Base-by-base conservation (phyloP, 2,113 vertebrate genomes). In the Sardina pilchardus region DNA sequence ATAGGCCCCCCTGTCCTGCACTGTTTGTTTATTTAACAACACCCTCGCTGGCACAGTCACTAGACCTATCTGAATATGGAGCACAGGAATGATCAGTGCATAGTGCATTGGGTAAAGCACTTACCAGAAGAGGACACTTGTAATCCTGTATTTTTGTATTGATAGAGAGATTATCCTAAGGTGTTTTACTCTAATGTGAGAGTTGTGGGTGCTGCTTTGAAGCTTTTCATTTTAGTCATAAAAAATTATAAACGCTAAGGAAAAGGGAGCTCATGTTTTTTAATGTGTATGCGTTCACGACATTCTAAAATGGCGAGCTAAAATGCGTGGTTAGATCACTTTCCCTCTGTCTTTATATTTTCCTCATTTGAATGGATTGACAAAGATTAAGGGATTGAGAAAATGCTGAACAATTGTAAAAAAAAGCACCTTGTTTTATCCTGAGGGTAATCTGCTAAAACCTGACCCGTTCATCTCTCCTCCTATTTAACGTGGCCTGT, bases 351-450 rank as follows among this genome's bases (percentile, higher is more conserved):
- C 82, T 87, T 87, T 88, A 80, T 17, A 36, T 85, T 81, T 53
- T 88, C 84, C 82, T 89, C 84, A 89, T 82, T 75, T 59, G 83
- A 88, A 89, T 87, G 84, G 45, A 0, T 63, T 82, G 81, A 10
- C 9, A 92, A 90, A 93, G 92, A 91, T 92, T 93, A 88, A 89
- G 81, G 90, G 92, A 90, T 92, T 94, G 89, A 87, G 90, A 89
- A 92, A 88, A 85, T 89, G 83, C 85, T 82, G 67, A 89, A 87
- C 88, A 91, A 91, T 86, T 90, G 87, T 89, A 85, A 88, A 88
- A 92, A 86, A 88, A 88, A 92, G 88, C 89, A 94, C 92, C 92
- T 93, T 88, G 7, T 89, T 92, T 90, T 91, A 90, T 92, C 86
- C 89, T 83, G 0, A 36, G 83, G 47, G 47, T 93, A 94, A 94